These are phyloP conservation scores for Podarcis cretensis DNA, from an alignment of 2,113 vertebrate genomes.

Conservation along the genomic window DNA sequence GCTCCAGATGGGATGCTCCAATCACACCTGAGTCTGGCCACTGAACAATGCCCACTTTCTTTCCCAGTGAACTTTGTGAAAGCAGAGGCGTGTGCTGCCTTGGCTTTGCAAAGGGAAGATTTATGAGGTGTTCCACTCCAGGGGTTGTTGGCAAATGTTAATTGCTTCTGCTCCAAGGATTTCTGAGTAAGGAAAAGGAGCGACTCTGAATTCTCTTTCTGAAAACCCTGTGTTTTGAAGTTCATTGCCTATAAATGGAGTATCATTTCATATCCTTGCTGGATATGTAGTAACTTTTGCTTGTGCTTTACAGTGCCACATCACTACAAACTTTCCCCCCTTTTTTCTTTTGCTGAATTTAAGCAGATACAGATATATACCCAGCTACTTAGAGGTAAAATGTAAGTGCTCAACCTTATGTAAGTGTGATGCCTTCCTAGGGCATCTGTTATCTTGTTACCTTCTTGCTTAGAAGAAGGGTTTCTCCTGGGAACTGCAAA, in stretches of 20 bases:
- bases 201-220: background rate
- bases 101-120: constrained; percentile 42
- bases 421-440: background rate
- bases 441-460: background rate
- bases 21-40: constrained; percentile 7
- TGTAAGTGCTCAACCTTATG: background rate
- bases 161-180: constrained; percentile 2
- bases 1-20: fast-evolving
- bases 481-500: background rate
- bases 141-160: constrained; percentile 2
- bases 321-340: background rate
- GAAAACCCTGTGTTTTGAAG: background rate
- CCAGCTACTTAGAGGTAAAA: background rate
- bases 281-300: background rate
- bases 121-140: constrained; percentile 36
- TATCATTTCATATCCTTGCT: background rate
- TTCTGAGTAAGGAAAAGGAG: constrained; percentile 24
- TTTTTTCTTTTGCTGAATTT: background rate
- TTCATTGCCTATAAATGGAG: background rate
- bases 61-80: background rate
- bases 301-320: background rate
- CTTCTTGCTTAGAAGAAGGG: background rate
- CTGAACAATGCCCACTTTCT: constrained; percentile 48
- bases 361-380: background rate
- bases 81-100: background rate